Percentiles rank a stretch among this genome's conserved stretches.
phyloP scores from a whole-genome alignment of 2,113 vertebrate genomes.

The Plecotus auritus region DNA sequence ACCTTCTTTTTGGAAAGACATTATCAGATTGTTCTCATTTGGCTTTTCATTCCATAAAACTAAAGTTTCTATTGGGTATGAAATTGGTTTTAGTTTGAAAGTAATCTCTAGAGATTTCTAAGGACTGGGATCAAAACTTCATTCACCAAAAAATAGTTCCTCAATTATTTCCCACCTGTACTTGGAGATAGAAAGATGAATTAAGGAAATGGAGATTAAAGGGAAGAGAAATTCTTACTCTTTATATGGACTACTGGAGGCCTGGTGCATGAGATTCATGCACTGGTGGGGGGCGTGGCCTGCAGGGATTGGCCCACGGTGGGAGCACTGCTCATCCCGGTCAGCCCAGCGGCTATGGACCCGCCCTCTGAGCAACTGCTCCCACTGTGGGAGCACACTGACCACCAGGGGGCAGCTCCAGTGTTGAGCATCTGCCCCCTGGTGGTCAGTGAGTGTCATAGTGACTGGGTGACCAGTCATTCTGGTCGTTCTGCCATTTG shows the following conservation, averaged over 20 bases:
- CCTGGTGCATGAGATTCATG: too few species aligned
- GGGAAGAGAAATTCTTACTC: not conserved
- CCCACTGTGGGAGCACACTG: too few species aligned
- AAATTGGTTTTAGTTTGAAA: conserved; percentile 54
- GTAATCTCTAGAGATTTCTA: conserved; percentile 19
- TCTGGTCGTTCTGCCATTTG: too few species aligned
- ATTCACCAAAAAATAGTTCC: not conserved
- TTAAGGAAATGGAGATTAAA: not conserved
- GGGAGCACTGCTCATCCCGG: too few species aligned
- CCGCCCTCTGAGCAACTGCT: too few species aligned
- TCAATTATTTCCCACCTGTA: not conserved
- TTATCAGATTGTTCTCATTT: not conserved
- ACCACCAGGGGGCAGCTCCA: too few species aligned
- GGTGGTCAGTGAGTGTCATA: too few species aligned
- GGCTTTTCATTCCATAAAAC: conserved; percentile 33
- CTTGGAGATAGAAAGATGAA: not conserved
- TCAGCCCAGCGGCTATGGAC: too few species aligned
- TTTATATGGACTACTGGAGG: not conserved
- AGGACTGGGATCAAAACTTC: conserved; percentile 12
- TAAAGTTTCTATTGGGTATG: conserved; percentile 30
- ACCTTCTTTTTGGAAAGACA: not conserved
- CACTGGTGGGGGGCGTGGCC: too few species aligned
- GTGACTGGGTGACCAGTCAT: too few species aligned
- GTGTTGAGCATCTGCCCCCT: too few species aligned
- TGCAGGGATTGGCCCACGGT: too few species aligned